Evolutionary conservation across 2,888 invertebrate genomes (phyloP).

Genomic region (Branchipolynoe longqiensis): DNA sequence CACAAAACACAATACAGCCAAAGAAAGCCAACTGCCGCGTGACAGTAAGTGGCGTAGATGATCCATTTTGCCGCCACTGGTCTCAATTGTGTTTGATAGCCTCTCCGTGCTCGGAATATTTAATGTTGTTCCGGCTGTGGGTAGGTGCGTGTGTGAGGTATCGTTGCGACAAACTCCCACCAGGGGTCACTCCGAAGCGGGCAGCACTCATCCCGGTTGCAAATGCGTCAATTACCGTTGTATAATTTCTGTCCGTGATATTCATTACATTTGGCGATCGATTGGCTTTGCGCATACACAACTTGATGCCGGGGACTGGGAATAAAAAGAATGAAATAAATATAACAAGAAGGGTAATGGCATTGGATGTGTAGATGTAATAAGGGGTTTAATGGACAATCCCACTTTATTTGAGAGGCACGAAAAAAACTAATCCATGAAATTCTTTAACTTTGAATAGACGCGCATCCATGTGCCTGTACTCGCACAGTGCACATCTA

Average conservation of each 20-base stretch:
- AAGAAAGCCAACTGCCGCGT: neutral
- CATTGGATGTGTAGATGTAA: too few species aligned
- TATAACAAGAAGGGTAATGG: too few species aligned
- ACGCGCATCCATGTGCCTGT: too few species aligned
- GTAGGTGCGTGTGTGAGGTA: constrained; percentile 10
- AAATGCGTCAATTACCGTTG: constrained; percentile 41
- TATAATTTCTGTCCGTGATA: constrained; percentile 50
- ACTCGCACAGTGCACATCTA: too few species aligned
- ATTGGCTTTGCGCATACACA: constrained; percentile 54
- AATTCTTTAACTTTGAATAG: too few species aligned
- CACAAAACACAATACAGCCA: too few species aligned
- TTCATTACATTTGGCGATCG: constrained; percentile 34
- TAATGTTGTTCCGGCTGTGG: constrained; percentile 46
- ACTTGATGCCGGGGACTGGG: constrained; percentile 24
- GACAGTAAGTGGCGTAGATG: constrained; percentile 44
- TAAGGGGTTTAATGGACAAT: too few species aligned
- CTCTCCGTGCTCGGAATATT: constrained; percentile 36
- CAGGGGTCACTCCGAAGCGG: neutral
- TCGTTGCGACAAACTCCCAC: constrained; percentile 27
- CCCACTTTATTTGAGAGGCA: too few species aligned
- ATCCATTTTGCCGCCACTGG: constrained; percentile 54
- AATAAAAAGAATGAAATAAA: neutral
- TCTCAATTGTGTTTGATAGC: constrained; percentile 48
- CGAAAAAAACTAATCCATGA: too few species aligned
- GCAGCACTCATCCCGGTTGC: constrained; percentile 53